Conservation (phyloP, 2,888 invertebrate species). For the Erebia epiphron region DNA sequence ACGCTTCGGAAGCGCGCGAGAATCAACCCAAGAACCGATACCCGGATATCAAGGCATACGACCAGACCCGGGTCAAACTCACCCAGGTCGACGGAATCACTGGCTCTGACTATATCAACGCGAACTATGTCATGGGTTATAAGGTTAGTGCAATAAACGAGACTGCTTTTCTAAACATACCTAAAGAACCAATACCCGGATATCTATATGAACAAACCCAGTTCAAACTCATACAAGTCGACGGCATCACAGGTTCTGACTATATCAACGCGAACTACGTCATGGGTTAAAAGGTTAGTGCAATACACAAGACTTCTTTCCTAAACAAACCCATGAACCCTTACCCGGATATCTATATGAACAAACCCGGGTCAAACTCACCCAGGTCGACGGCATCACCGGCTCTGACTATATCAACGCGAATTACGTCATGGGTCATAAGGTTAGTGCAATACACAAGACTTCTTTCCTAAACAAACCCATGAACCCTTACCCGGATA, state of each 20-base stretch:
- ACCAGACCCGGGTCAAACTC: conserved; percentile 94
- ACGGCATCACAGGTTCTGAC: conserved; percentile 91
- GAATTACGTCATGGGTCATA: conserved; percentile 94
- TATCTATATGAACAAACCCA: conserved; percentile 96
- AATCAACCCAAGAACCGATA: conserved; percentile 95
- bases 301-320: conserved; percentile 85
- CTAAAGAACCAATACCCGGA: conserved; percentile 96
- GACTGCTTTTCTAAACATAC: conserved; percentile 93
- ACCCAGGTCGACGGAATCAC: conserved; percentile 89
- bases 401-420: conserved; percentile 97
- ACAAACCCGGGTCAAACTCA: conserved; percentile 93
- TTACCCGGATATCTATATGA: conserved; percentile 96
- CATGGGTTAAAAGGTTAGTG: conserved; percentile 87
- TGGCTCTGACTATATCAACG: conserved; percentile 96
- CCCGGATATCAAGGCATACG: conserved; percentile 95
- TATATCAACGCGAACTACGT: conserved; percentile 97
- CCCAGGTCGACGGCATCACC: conserved; percentile 89
- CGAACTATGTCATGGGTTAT: conserved; percentile 95
- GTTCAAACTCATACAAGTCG: conserved; percentile 89
- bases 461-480: conserved; percentile 92
- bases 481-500: conserved; percentile 96
- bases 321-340: conserved; percentile 94
- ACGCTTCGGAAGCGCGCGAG: conserved; percentile 93
- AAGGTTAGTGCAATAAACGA: conserved; percentile 62
- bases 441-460: conserved; percentile 63